phyloP scores from a whole-genome alignment of 2,797 vertebrate species.

The Rhinoraja longicauda region DNA sequence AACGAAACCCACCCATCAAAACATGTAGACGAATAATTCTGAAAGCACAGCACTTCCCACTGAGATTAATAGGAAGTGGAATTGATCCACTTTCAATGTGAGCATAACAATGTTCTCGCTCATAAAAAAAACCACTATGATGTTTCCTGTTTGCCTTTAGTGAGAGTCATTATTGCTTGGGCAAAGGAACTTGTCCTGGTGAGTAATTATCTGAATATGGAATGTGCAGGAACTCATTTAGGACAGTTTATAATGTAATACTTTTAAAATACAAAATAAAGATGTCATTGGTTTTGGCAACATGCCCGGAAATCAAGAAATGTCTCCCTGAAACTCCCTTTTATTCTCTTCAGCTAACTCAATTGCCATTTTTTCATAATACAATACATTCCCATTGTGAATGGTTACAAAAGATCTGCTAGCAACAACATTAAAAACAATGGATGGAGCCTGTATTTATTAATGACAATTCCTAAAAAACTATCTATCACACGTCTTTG shows the following conservation, averaged over 20 bases:
- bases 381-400: background rate
- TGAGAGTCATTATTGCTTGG: background rate
- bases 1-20: background rate
- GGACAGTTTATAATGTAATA: background rate
- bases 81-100: background rate
- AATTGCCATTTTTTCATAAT: background rate
- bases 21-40: background rate
- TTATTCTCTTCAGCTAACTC: background rate
- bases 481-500: background rate
- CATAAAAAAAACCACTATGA: background rate
- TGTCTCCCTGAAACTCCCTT: background rate
- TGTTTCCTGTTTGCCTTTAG: background rate
- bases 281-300: background rate
- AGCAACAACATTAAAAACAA: background rate
- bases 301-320: background rate
- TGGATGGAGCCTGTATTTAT: background rate
- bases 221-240: background rate
- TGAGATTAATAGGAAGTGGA: background rate
- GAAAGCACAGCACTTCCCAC: constrained; percentile 5
- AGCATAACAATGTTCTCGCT: background rate
- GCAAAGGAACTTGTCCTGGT: background rate
- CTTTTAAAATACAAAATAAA: background rate
- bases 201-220: background rate
- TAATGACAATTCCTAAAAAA: background rate
- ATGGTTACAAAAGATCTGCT: background rate